Conservation (phyloP, 2,113 vertebrate genomes). For the Amia ocellicauda region DNA sequence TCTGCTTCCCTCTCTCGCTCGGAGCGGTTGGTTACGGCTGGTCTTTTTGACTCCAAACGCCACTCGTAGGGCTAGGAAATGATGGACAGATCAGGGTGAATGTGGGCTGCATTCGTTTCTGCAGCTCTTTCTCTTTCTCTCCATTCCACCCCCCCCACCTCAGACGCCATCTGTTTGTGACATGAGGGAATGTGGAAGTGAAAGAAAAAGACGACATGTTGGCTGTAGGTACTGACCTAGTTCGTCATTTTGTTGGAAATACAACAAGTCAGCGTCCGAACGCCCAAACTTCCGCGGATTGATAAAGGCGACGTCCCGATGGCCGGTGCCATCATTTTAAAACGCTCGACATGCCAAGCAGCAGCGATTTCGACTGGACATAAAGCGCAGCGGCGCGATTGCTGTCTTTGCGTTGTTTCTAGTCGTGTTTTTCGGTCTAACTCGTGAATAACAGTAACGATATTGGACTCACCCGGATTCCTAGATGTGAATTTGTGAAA, state of each 20-base stretch:
- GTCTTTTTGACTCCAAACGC: background rate
- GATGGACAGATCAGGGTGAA: background rate
- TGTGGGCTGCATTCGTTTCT: conserved; percentile 8
- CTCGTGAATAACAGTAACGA: no score
- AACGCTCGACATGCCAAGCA: no score
- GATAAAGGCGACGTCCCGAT: no score
- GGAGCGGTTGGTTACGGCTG: background rate
- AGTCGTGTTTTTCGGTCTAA: no score
- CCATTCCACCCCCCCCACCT: conserved; percentile 4
- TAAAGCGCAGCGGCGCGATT: background rate
- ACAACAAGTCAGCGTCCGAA: background rate
- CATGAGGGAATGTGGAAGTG: conserved; percentile 12
- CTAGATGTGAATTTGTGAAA: background rate
- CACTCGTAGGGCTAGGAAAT: background rate
- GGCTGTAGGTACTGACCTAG: conserved; percentile 18
- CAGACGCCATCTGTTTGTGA: conserved; percentile 24
- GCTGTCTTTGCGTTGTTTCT: background rate
- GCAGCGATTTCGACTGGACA: no score
- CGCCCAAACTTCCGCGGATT: no score
- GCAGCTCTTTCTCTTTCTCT: conserved; percentile 16
- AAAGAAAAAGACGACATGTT: conserved; percentile 14
- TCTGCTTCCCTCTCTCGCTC: background rate
- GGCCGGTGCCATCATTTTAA: no score
- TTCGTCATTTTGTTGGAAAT: conserved; percentile 3
- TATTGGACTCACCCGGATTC: conserved; percentile 1